Evolutionary conservation across 1,140 invertebrate species (phyloP), one percentile per base, ranked within the genome.

Genomic region (Drosophila eugracilis): DNA sequence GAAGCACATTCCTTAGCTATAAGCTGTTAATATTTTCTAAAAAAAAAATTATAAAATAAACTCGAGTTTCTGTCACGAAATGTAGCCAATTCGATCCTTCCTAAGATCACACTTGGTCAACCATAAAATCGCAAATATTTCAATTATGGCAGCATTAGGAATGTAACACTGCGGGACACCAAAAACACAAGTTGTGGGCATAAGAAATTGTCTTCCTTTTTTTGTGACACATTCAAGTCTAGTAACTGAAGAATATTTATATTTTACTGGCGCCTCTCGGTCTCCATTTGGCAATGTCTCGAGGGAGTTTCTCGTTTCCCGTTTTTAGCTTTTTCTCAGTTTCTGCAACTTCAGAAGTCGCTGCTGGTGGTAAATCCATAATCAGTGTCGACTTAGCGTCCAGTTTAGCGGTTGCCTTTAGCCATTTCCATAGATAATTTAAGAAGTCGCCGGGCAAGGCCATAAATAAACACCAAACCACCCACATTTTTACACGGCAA

Each of bases 381-480:
- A 75, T 75, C 59, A 66, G 71, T 65, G 49, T 74, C 71, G 59
- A 54, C 57, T 73, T 74, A 74, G 71, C 45, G 45, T 54, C 42
- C 42, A 32, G 22, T 53, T 72, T 49, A 58, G 53, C 24, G 53
- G 28, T 59, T 71, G 65, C 26, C 41, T 71, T 71, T 30, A 19
- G 49, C 34, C 36, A 75, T 75, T 67, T 75, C 28, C 50, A 65
- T 73, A 75, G 50, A 75, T 74, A 73, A 55, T 50, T 55, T 65
- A 52, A 52, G 66, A 59, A 70, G 39, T 66, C 26, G 34, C 39
- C 28, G 19, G 45, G 28, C 45, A 69, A 62, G 52, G 41, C 55
- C 74, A 88, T 81, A 88, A 88, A 86, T 86, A 88, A 88, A 66
- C 65, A 67, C 45, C 36, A 9, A 48, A 59, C 41, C 59, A 60